Evolutionary conservation across 2,113 vertebrate genomes (phyloP).

Genomic region (Psittacula cyanocephala): DNA sequence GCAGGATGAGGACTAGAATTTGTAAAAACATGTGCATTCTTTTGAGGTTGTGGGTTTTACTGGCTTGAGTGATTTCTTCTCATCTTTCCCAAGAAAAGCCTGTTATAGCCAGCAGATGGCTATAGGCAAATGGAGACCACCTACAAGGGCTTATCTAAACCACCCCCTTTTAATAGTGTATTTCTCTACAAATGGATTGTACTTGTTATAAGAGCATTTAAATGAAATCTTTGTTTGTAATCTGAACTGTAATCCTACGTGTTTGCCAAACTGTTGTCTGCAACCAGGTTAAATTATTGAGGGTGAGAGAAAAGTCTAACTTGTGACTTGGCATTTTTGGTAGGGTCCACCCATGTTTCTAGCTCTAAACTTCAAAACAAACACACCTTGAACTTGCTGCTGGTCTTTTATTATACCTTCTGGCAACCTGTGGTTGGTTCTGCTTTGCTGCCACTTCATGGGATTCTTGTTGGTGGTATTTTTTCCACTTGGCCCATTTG

Average conservation of each 20-base stretch:
- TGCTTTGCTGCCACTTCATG: constrained; percentile 3
- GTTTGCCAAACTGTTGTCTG: background rate
- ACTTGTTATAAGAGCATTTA: background rate
- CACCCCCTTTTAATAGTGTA: background rate
- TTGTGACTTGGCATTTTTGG: background rate
- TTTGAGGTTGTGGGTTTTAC: background rate
- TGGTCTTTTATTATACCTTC: background rate
- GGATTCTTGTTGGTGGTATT: background rate
- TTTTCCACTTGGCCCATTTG: background rate
- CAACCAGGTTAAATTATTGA: background rate
- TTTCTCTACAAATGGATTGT: background rate
- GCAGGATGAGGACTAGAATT: background rate
- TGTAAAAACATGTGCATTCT: background rate
- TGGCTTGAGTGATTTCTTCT: background rate
- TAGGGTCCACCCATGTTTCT: background rate
- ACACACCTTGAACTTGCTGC: background rate
- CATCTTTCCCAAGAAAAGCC: background rate
- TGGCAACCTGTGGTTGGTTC: background rate
- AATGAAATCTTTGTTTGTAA: background rate
- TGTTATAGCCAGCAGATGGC: background rate
- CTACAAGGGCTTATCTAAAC: background rate
- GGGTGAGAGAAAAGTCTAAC: background rate
- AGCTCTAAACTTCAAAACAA: background rate
- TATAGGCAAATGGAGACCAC: background rate
- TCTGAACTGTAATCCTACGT: background rate